Evolutionary conservation across 2,113 vertebrate species (phyloP).

Genomic region (Siphamia tubifer): DNA sequence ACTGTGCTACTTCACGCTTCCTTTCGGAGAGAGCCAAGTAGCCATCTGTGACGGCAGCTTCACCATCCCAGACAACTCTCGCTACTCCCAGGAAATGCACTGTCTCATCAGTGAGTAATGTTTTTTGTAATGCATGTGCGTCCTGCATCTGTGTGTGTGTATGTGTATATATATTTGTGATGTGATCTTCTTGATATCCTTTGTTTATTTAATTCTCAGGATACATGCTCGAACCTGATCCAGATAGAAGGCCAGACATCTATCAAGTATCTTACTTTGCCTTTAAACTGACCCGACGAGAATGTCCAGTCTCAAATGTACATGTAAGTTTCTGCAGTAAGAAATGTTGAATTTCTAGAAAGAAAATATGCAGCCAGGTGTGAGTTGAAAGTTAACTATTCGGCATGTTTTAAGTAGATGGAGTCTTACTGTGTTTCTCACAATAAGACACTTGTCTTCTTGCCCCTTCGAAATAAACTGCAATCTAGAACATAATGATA

Average conservation of each 20-base stretch:
- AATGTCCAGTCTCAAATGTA: constrained; percentile 90
- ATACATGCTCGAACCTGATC: constrained; percentile 97
- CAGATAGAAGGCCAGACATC: constrained; percentile 94
- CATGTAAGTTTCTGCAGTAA: constrained; percentile 82
- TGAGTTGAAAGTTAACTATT: not conserved
- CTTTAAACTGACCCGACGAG: constrained; percentile 90
- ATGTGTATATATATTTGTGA: not conserved
- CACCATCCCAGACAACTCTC: constrained; percentile 96
- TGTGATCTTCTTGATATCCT: not conserved
- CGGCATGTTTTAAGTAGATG: not conserved
- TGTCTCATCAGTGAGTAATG: constrained; percentile 94
- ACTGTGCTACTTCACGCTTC: constrained; percentile 95
- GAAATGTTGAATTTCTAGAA: not conserved
- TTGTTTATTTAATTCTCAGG: constrained; percentile 71
- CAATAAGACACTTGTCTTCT: not conserved
- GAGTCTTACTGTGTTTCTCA: not conserved
- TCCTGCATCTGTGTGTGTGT: not conserved
- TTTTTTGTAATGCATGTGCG: not conserved
- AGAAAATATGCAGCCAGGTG: not conserved
- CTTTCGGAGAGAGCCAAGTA: constrained; percentile 98
- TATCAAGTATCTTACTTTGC: constrained; percentile 97
- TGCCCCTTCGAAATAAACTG: constrained; percentile 2
- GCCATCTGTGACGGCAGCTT: constrained; percentile 98
- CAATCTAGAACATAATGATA: constrained; percentile 5
- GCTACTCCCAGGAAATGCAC: constrained; percentile 97